Evolutionary conservation across 2,797 vertebrate species (phyloP).

Genomic region (Leptatherina wallacei): DNA sequence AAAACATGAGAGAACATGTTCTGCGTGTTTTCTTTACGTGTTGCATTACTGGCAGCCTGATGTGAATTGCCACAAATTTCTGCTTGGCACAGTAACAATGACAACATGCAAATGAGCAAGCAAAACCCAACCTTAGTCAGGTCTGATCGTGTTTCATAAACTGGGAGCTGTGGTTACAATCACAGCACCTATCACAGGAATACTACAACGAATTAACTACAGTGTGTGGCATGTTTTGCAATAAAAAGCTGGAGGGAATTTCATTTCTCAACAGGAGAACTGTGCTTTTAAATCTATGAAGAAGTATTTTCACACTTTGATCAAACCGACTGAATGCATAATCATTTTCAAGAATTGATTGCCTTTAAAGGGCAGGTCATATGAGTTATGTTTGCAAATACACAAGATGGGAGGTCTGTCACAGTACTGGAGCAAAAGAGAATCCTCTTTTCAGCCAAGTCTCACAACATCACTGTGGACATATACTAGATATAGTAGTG

Average conservation of each 20-base stretch:
- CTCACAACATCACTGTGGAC: neutral
- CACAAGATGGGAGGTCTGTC: neutral
- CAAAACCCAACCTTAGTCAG: slow-evolving; percentile 17
- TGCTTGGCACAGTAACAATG: slow-evolving; percentile 53
- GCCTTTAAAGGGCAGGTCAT: neutral
- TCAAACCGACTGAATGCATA: neutral
- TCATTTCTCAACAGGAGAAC: slow-evolving; percentile 21
- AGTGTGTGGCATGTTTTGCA: slow-evolving; percentile 47
- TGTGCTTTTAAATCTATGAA: slow-evolving; percentile 19
- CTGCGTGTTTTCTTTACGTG: slow-evolving; percentile 44
- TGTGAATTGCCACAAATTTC: slow-evolving; percentile 42
- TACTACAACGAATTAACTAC: slow-evolving; percentile 47
- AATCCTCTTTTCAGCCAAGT: neutral
- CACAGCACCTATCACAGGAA: slow-evolving; percentile 59
- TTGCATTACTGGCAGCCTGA: slow-evolving; percentile 37
- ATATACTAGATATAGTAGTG: neutral
- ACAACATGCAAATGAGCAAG: slow-evolving; percentile 62
- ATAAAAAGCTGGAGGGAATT: slow-evolving; percentile 53
- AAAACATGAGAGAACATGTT: slow-evolving; percentile 48
- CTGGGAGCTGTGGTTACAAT: slow-evolving; percentile 60
- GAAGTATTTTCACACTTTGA: slow-evolving; percentile 28
- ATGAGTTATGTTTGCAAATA: neutral
- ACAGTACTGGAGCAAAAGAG: neutral
- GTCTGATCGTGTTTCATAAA: slow-evolving; percentile 50
- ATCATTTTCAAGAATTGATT: slow-evolving; percentile 3